These are phyloP conservation scores for Etheostoma perlongum DNA, from an alignment of 2,797 vertebrate species.

Conservation along the genomic window DNA sequence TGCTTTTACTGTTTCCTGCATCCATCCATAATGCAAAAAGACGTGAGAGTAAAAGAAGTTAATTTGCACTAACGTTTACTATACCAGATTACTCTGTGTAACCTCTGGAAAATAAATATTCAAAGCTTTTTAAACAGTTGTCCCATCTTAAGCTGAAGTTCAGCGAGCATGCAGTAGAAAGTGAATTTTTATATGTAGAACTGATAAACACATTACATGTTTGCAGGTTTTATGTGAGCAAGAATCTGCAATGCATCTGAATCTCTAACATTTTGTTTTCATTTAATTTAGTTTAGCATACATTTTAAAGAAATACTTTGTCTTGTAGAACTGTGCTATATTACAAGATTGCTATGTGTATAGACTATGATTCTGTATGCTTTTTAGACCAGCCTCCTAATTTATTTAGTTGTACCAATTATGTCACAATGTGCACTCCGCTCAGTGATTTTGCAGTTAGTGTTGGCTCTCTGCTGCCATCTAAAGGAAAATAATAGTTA, in stretches of 20 bases:
- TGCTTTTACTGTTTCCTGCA: background rate
- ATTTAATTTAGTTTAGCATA: background rate
- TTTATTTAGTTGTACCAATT: background rate
- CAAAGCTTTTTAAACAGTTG: background rate
- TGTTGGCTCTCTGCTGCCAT: slow-evolving; percentile 51
- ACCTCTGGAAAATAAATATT: background rate
- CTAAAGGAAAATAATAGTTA: slow-evolving; percentile 20
- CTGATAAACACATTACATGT: background rate
- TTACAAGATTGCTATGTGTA: background rate
- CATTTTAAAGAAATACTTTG: background rate
- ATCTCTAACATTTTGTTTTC: background rate
- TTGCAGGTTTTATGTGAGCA: background rate
- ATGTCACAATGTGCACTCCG: background rate
- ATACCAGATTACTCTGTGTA: background rate
- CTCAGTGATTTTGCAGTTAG: background rate
- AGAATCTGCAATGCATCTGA: background rate
- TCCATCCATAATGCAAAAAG: background rate
- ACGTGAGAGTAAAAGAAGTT: background rate
- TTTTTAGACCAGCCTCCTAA: background rate
- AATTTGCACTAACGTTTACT: background rate
- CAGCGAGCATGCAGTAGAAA: background rate
- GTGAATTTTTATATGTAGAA: background rate
- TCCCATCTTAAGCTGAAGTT: background rate
- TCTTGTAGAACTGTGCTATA: background rate
- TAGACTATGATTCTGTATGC: background rate